Evolutionary conservation across 35 echinoderm and acorn worm genomes (phyloP), one percentile per base, ranked within the genome.

Genomic region (Apostichopus parvimensis): DNA sequence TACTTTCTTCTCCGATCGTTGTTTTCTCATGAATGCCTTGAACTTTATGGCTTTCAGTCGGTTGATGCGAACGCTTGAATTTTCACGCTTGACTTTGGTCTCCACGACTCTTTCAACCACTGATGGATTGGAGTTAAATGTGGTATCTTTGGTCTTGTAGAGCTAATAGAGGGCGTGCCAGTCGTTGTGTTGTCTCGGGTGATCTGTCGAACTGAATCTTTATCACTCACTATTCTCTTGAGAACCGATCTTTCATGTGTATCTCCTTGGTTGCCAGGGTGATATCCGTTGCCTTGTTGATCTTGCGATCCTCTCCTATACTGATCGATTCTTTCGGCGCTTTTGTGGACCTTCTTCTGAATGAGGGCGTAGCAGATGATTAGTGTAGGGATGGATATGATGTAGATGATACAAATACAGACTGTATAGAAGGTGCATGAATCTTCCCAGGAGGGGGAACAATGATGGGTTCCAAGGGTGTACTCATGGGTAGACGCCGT

Each of bases 301-400:
- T 68, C 64, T 68, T 68, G 79, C 4, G 14, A 6, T 12, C 25
- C 52, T 34, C 55, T 53, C 13, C 55, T 59, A 17, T 84, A 84
- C 17, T 20, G 17, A 20, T 84, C 81, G 2, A 84, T 55, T n/a
- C 81, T 57, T 23, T 54, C 52, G 1, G 28, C 81, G 10, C 81
- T 84, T 15, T 59, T 84, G 13, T 10, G 4, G 17, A 84, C 55
- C 15, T 56, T 54, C 55, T 58, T 58, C n/a, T 23, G 55, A 59
- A 88, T 88, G n/a, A 88, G 68, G 14, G 34, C 9, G 45, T 88
- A 88, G 45, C 86, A 88, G 23, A 88, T 10, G 18, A 88, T 10
- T 15, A 88, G 24, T 3, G 86, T 72, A 28, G 86, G 86, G 15
- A 88, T 55, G 5, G 86, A 26, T 88, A 88, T 54, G 1, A 71